Conservation (phyloP, 2,888 invertebrate genomes). For the Parthenolecanium corni region DNA sequence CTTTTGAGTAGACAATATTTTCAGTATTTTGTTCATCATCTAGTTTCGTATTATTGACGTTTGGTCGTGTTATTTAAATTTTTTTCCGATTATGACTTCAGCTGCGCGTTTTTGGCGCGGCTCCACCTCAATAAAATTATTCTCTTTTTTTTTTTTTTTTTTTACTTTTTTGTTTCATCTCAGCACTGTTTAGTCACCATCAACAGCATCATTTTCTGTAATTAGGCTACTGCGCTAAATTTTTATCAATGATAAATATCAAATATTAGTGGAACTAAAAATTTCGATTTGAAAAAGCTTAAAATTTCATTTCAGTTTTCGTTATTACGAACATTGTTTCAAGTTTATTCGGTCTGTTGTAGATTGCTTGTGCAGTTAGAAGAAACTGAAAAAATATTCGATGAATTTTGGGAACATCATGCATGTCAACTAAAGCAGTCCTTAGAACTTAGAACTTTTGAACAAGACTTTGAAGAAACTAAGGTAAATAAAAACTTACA, state of each 20-base stretch:
- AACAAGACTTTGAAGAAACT: conserved; percentile 85
- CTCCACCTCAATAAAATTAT: conserved; percentile 31
- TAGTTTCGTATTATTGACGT: too few relatives aligned
- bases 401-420: conserved; percentile 88
- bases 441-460: conserved; percentile 80
- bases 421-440: conserved; percentile 80
- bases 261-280: too few relatives aligned
- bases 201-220: too few relatives aligned
- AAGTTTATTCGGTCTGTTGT: conserved; percentile 35
- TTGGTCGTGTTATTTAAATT: conserved; percentile 3
- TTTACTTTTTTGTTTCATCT: conserved; percentile 4
- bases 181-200: neutral
- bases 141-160: conserved; percentile 34
- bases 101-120: conserved; percentile 36
- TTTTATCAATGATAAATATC: too few relatives aligned
- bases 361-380: conserved; percentile 84
- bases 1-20: too few relatives aligned
- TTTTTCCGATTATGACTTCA: neutral
- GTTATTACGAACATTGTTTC: neutral
- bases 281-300: too few relatives aligned
- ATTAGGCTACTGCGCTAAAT: too few relatives aligned
- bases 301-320: neutral
- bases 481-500: conserved; percentile 45
- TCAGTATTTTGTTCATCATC: too few relatives aligned
- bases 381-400: conserved; percentile 87